Conservation (phyloP, 2,888 invertebrate genomes). For the Agonopterix arenella region DNA sequence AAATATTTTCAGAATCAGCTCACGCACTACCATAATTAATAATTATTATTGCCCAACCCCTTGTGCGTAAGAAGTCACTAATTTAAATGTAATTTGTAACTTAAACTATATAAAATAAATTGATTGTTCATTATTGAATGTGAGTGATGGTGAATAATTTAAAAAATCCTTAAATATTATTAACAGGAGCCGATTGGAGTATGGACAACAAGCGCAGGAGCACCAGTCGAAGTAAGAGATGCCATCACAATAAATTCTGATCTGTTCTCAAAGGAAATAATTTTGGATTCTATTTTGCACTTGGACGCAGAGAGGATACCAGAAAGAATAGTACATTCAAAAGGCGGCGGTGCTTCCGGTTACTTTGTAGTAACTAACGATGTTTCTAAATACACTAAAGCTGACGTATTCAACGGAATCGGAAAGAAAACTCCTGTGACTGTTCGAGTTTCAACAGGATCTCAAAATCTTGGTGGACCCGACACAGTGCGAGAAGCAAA, state of each 20-base stretch:
- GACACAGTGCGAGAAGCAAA: background rate
- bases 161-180: no score
- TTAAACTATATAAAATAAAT: no score
- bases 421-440: background rate
- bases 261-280: conserved; percentile 24
- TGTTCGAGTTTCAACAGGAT: background rate
- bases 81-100: no score
- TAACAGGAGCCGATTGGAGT: conserved; percentile 62
- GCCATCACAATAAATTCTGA: conserved; percentile 85
- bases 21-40: no score
- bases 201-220: conserved; percentile 85
- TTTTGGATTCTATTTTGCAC: conserved; percentile 45
- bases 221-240: conserved; percentile 83
- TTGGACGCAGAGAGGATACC: conserved; percentile 92
- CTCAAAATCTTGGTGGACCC: background rate
- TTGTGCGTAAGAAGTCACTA: no score
- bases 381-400: conserved; percentile 3
- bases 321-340: conserved; percentile 94
- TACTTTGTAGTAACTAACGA: conserved; percentile 90
- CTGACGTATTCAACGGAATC: background rate
- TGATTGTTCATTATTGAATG: no score
- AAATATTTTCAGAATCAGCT: no score
- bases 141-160: background rate
- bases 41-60: no score
- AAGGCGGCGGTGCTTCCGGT: conserved; percentile 91